Conservation (phyloP, 2,888 invertebrate genomes). For the Pheosia gnoma region DNA sequence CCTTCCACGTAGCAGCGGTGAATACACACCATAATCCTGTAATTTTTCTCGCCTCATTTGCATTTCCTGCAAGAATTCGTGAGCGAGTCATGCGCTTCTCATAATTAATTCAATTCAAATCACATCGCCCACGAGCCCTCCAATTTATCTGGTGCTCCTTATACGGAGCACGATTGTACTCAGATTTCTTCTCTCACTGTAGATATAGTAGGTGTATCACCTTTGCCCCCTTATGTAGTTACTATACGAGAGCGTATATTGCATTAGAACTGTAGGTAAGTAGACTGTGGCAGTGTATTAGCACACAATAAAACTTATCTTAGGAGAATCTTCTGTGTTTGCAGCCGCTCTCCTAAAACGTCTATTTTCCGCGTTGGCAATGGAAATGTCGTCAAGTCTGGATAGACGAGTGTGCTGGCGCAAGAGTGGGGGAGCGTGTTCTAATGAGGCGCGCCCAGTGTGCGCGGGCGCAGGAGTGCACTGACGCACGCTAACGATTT, state of each 20-base stretch:
- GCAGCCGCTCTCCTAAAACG: conserved; percentile 71
- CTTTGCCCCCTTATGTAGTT: conserved; percentile 37
- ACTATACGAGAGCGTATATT: conserved; percentile 35
- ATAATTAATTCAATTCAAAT: conserved; percentile 81
- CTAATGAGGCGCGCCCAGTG: conserved; percentile 71
- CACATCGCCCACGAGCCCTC: conserved; percentile 75
- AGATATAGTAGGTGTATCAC: conserved; percentile 32
- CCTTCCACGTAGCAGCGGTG: conserved; percentile 54
- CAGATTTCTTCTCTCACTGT: conserved; percentile 51
- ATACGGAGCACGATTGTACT: conserved; percentile 59
- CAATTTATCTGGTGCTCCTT: conserved; percentile 69
- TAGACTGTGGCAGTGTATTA: conserved; percentile 64
- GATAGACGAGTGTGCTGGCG: conserved; percentile 72
- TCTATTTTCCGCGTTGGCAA: conserved; percentile 74
- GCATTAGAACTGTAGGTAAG: conserved; percentile 43
- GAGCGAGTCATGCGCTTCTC: conserved; percentile 61
- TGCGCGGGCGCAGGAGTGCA: conserved; percentile 66
- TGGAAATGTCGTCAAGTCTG: conserved; percentile 74
- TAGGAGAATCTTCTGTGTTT: conserved; percentile 63
- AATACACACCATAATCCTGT: conserved; percentile 66
- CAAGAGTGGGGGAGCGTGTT: conserved; percentile 50
- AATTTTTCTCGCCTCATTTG: conserved; percentile 66
- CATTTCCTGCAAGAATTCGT: conserved; percentile 69
- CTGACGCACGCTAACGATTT: conserved; percentile 59
- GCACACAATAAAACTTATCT: conserved; percentile 76